Evolutionary conservation across 1,140 invertebrate species (phyloP), one percentile per base, ranked within the genome.

Genomic region (Goniozus legneri): DNA sequence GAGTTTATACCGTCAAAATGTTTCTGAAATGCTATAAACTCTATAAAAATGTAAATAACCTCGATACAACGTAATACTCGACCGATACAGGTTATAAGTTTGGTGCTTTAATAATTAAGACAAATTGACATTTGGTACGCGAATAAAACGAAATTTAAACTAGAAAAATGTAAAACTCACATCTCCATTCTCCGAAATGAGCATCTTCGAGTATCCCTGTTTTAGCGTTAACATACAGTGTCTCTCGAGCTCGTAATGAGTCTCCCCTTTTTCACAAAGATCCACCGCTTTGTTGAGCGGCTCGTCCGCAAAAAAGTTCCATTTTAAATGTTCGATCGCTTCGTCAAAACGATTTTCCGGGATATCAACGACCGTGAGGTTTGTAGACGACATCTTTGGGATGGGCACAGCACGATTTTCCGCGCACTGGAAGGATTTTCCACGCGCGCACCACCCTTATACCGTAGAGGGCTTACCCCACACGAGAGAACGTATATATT

Each of bases 231-330:
- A 65, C 12, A 82, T 56, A 53, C 87, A 86, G 54, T 89, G 84
- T n/a, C 79, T 68, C 67, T 90, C 88, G n/a, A 90, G 75, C 16
- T 86, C 82, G 0, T 70, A 70, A 58, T 89, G 85, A 0, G 83
- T 77, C 47, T 83, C 77, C 1, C 87, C 87, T 44, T 79, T 68
- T 6, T 68, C 52, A 53, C 86, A 89, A 0, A 91, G 76, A 10
- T 77, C 77, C n/a, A 89, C 84, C 0, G 85, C 84, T 43, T 80
- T 80, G 67, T 91, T 91, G 7, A 90, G 73, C 0, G 88, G 88
- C 64, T 91, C 88, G 57, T 91, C 88, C 2, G 84, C 81, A 65
- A 90, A 90, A 71, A 89, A 89, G 52, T 81, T 84, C 46, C 78
- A 71, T 21, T 84, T 77, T 40, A 90, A 73, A 62, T 89, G 86